phyloP scores from a whole-genome alignment of 2,888 invertebrate species.

The Pachymerium ferrugineum region DNA sequence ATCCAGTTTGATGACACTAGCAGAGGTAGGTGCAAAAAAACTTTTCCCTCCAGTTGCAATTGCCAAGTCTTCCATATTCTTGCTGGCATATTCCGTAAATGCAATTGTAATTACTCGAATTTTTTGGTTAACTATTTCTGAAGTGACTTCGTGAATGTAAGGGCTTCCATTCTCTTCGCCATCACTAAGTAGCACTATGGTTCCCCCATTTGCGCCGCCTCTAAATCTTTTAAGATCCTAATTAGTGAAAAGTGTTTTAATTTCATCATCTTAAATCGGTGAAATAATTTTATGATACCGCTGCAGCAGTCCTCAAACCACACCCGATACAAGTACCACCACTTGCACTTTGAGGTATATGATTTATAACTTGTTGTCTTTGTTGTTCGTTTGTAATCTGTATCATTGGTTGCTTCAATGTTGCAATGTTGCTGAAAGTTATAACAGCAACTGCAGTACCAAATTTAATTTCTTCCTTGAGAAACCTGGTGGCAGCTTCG shows the following conservation, averaged over 20 bases:
- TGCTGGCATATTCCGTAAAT: not conserved
- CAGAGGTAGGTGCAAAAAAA: not conserved
- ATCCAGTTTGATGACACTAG: not conserved
- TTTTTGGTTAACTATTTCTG: constrained; percentile 16
- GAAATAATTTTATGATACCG: not conserved
- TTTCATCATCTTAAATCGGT: not conserved
- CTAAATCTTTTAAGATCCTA: not conserved
- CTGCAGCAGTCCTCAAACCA: constrained; percentile 20
- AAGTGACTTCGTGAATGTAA: constrained; percentile 29
- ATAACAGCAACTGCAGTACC: constrained; percentile 22
- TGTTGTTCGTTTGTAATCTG: not conserved
- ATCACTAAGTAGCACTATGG: constrained; percentile 35
- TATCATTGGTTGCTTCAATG: not conserved
- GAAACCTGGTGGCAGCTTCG: not conserved
- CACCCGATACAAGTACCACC: constrained; percentile 34
- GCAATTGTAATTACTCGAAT: constrained; percentile 34
- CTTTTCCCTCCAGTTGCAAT: constrained; percentile 3
- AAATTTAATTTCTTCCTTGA: constrained; percentile 14
- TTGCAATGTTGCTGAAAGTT: not conserved
- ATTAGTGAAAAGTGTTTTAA: not conserved
- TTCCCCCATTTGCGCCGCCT: constrained; percentile 30
- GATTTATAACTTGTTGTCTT: constrained; percentile 21
- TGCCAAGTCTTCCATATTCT: not conserved
- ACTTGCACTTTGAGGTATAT: constrained; percentile 20
- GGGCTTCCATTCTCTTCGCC: constrained; percentile 31